Conservation (phyloP, 2,797 vertebrate genomes). For the Coregonus suidteri region DNA sequence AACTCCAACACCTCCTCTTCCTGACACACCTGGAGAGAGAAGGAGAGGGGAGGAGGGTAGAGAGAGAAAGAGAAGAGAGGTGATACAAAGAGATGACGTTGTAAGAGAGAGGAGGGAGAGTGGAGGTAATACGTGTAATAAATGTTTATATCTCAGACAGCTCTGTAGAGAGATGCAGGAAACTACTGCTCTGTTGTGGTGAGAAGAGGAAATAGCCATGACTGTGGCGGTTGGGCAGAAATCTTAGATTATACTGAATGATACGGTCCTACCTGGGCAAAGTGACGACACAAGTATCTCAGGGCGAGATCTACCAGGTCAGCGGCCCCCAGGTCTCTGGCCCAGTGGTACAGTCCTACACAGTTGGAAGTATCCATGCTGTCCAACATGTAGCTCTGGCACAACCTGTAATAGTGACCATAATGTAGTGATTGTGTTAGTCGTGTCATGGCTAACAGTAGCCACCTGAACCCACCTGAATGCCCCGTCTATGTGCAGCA, state of each 20-base stretch:
- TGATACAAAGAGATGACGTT: background rate
- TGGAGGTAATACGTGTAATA: background rate
- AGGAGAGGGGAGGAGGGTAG: too few species aligned
- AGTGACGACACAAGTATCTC: slow-evolving; percentile 83
- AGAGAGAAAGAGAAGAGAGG: background rate
- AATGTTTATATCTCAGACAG: background rate
- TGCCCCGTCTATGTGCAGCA: slow-evolving; percentile 87
- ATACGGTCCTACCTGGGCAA: slow-evolving; percentile 68
- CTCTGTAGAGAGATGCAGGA: background rate
- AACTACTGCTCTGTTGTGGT: background rate
- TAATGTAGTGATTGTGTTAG: background rate
- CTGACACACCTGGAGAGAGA: slow-evolving; percentile 73
- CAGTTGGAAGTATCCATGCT: slow-evolving; percentile 89
- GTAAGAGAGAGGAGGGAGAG: background rate
- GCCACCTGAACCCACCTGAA: slow-evolving; percentile 56
- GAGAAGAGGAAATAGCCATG: background rate
- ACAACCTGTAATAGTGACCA: slow-evolving; percentile 61
- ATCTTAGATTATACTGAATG: background rate
- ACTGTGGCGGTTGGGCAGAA: background rate
- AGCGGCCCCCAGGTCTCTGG: slow-evolving; percentile 82
- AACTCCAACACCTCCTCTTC: slow-evolving; percentile 87
- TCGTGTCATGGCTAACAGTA: background rate
- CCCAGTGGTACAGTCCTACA: slow-evolving; percentile 86
- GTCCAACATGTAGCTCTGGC: slow-evolving; percentile 86
- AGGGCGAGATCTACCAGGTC: slow-evolving; percentile 77